phyloP scores from a whole-genome alignment of 2,888 invertebrate species.

The Ametastegia equiseti region DNA sequence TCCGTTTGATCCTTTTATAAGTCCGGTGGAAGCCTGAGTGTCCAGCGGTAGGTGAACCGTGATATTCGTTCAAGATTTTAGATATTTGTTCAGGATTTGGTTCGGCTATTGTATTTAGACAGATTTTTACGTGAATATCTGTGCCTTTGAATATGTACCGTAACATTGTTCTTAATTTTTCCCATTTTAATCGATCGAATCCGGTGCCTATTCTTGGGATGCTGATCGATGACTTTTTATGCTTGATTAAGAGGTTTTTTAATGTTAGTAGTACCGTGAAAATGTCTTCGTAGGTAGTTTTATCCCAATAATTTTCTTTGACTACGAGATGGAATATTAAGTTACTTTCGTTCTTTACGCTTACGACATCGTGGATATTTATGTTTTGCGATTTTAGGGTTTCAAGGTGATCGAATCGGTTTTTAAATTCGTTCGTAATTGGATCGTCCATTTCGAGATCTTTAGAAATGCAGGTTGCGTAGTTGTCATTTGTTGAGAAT shows the following conservation, averaged over 20 bases:
- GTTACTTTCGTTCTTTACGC: neutral
- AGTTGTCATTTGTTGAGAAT: slow-evolving; percentile 14
- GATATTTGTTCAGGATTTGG: slow-evolving; percentile 6
- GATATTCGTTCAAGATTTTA: slow-evolving; percentile 50
- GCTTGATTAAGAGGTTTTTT: slow-evolving; percentile 8
- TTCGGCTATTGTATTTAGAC: slow-evolving; percentile 28
- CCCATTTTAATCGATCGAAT: slow-evolving; percentile 45
- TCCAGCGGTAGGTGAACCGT: slow-evolving; percentile 48
- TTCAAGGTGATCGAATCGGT: slow-evolving; percentile 22
- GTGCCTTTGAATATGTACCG: slow-evolving; percentile 44
- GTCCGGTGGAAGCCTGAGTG: slow-evolving; percentile 56
- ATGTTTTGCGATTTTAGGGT: slow-evolving; percentile 23
- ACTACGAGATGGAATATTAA: slow-evolving; percentile 30
- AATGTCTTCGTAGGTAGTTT: slow-evolving; percentile 39
- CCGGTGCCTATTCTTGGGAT: slow-evolving; percentile 20
- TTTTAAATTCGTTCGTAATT: slow-evolving; percentile 12
- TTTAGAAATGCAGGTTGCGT: slow-evolving; percentile 36
- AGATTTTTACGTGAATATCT: slow-evolving; percentile 26
- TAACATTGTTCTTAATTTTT: slow-evolving; percentile 44
- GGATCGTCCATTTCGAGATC: slow-evolving; percentile 24
- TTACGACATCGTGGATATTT: slow-evolving; percentile 16
- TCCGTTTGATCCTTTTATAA: slow-evolving; percentile 50
- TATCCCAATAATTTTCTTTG: slow-evolving; percentile 45
- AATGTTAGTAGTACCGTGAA: slow-evolving; percentile 24
- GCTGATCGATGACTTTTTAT: slow-evolving; percentile 16